Evolutionary conservation across 2,113 vertebrate genomes (phyloP).

Genomic region (Etheostoma cragini): DNA sequence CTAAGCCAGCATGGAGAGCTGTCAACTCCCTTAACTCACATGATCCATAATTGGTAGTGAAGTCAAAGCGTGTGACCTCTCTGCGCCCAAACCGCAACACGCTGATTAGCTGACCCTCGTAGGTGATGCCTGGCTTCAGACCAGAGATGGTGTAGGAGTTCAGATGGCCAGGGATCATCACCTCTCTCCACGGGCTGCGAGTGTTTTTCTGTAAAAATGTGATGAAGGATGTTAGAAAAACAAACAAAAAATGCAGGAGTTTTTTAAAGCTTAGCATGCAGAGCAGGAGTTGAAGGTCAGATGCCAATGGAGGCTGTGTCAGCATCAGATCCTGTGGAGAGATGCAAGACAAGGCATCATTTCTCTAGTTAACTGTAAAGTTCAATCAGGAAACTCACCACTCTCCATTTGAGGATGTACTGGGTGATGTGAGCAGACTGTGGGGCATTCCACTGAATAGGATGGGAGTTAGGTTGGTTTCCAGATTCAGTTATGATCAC

Average conservation of each 20-base stretch:
- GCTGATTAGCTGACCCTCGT: constrained; percentile 97
- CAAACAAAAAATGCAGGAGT: background rate
- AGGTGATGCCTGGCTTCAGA: constrained; percentile 91
- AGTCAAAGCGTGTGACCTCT: constrained; percentile 94
- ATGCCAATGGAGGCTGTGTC: background rate
- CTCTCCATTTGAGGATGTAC: constrained; percentile 95
- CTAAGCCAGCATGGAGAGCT: background rate
- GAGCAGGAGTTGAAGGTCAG: background rate
- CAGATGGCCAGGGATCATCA: constrained; percentile 90
- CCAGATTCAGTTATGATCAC: constrained; percentile 93
- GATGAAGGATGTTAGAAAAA: background rate
- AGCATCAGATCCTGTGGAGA: background rate
- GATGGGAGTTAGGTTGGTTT: constrained; percentile 94
- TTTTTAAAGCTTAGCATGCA: background rate
- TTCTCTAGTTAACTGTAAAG: background rate
- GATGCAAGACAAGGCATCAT: too few species aligned
- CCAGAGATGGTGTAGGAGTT: constrained; percentile 96
- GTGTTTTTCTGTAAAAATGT: constrained; percentile 87
- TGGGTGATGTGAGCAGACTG: constrained; percentile 91
- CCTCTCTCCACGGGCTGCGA: constrained; percentile 88
- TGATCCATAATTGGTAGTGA: constrained; percentile 89
- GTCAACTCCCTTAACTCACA: constrained; percentile 80
- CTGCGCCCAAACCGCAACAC: constrained; percentile 88
- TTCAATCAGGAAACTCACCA: constrained; percentile 76
- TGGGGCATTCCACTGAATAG: constrained; percentile 94